A percentile compares a stretch with the other conserved stretches of the same genome.
Evolutionary conservation across 2,113 vertebrate species (phyloP).

Genomic region (Lagenorhynchus albirostris): DNA sequence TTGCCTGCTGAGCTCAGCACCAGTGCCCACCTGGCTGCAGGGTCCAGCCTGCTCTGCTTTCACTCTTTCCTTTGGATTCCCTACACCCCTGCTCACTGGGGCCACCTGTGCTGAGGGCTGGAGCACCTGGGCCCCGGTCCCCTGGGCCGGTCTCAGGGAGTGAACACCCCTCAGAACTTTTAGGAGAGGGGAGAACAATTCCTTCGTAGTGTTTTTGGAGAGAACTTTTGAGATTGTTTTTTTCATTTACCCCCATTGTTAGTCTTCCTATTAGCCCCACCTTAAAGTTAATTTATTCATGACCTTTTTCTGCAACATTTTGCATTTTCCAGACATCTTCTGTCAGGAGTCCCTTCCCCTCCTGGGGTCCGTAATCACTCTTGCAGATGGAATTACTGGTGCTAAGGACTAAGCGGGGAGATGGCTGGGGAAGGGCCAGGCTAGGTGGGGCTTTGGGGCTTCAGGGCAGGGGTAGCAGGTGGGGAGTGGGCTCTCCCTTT

Average conservation of each 20-base stretch:
- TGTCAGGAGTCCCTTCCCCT: slow-evolving; percentile 80
- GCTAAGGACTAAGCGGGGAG: slow-evolving; percentile 69
- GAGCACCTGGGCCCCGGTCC: slow-evolving; percentile 21
- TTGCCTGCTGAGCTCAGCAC: background rate
- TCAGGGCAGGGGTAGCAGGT: background rate
- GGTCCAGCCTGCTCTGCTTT: background rate
- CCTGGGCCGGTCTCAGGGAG: slow-evolving; percentile 61
- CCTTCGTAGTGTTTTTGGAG: background rate
- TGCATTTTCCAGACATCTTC: slow-evolving; percentile 73
- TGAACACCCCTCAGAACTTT: background rate
- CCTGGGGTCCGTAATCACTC: slow-evolving; percentile 89
- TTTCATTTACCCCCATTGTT: background rate
- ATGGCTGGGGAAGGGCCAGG: slow-evolving; percentile 69
- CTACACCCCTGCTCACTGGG: background rate
- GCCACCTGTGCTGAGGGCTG: background rate
- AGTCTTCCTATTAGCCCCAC: background rate
- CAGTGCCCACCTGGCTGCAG: background rate
- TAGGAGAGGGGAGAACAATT: background rate
- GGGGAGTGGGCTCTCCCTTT: background rate
- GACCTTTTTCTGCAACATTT: slow-evolving; percentile 67
- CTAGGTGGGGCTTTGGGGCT: background rate
- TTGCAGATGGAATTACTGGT: slow-evolving; percentile 81
- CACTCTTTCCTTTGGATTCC: background rate
- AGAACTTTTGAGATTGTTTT: background rate
- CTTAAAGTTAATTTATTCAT: slow-evolving; percentile 76